Base-by-base conservation (phyloP, 2,113 vertebrate species). In the Chaetura pelagica region DNA sequence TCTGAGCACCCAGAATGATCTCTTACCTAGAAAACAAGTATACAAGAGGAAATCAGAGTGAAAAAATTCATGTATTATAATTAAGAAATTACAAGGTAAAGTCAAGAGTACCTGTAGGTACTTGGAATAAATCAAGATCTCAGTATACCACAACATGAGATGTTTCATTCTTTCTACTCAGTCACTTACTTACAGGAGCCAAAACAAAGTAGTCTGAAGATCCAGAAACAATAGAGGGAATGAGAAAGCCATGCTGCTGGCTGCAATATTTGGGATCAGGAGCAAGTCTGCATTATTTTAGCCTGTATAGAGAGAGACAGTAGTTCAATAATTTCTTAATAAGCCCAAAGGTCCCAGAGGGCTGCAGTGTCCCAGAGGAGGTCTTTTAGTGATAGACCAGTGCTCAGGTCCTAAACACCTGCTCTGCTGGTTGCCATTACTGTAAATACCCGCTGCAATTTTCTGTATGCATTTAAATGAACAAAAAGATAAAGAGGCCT, bases 261-360 rank as follows among this genome's bases (percentile, higher is more conserved):
- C 35, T 73, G 22, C 30, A 67, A 6, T 19, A 84, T 48, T 83
- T 80, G 58, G 12, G 79, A 77, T 27, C 64, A 52, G 21, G 52
- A 67, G 21, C 23, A 75, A 64, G 13, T 74, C 27, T 52, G 9
- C 14, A 48, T 72, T 84, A 32, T 84, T 93, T 95, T 74, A 42
- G 66, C 38, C 77, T 55, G 77, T 42, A 26, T 77, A 71, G 57
- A 77, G 59, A 67, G 23, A 57, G 12, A 24, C 17, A 30, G 23
- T n/a, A 73, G n/a, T 62, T 91, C 24, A 74, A 94, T 95, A 84
- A 48, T 83, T 94, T 62, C 59, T 91, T 67, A 86, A 32, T 63
- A 88, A 86, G 48, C n/a, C 52, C 73, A 26, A 74, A 89, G 57
- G 38, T 59, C 42, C 42, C 55, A 84, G 46, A 87, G 38, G 46